Conservation (phyloP, 2,797 vertebrate genomes). For the Enteromius paludinosus region DNA sequence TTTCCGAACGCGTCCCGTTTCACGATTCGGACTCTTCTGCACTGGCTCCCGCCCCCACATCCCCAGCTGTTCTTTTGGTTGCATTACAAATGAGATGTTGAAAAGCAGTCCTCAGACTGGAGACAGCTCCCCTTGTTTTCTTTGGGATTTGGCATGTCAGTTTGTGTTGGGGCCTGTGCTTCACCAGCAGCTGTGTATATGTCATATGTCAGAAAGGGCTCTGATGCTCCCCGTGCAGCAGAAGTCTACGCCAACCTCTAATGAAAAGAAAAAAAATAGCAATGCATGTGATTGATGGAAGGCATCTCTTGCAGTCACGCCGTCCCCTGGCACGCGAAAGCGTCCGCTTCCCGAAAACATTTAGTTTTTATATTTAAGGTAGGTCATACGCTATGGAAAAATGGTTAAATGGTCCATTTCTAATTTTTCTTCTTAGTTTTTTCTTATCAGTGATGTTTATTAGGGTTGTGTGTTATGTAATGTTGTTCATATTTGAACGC, state of each 20-base stretch:
- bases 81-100: slow-evolving; percentile 83
- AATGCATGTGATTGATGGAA: slow-evolving; percentile 65
- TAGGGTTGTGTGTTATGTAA: no score
- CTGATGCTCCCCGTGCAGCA: slow-evolving; percentile 33
- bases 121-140: slow-evolving; percentile 79
- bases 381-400: neutral
- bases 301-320: slow-evolving; percentile 52
- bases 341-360: neutral
- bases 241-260: slow-evolving; percentile 51
- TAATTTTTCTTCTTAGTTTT: no score
- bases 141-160: slow-evolving; percentile 74
- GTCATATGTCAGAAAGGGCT: slow-evolving; percentile 58
- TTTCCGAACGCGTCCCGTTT: slow-evolving; percentile 12
- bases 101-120: slow-evolving; percentile 78
- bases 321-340: slow-evolving; percentile 22
- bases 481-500: no score
- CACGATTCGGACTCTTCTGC: slow-evolving; percentile 44
- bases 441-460: no score
- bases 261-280: slow-evolving; percentile 49
- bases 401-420: no score
- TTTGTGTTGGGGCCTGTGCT: slow-evolving; percentile 66
- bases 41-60: slow-evolving; percentile 60
- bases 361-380: neutral
- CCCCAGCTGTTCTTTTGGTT: slow-evolving; percentile 81
- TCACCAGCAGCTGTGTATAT: slow-evolving; percentile 69